Evolutionary conservation across 2,888 invertebrate genomes (phyloP), one percentile per base, ranked within the genome.

Genomic region (Hydriomena furcata): DNA sequence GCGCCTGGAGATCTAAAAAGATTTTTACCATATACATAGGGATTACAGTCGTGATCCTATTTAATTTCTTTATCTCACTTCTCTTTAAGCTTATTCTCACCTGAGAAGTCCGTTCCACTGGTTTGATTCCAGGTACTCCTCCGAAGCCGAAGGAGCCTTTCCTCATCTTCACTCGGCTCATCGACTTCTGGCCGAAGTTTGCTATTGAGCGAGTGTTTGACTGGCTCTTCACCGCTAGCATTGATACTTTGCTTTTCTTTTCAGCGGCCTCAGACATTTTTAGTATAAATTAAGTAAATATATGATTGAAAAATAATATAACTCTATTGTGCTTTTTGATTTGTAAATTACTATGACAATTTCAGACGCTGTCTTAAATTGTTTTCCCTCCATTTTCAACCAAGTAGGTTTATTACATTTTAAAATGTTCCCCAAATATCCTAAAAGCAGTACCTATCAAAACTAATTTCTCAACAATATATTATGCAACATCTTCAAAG

Each of bases 91-190:
- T 7, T 0, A 1, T 8, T 13, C 21, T 17, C 2, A 83, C 84
- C 73, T 79, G 78, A 2, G 87, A 86, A 10, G 75, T 67, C 44
- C 79, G 74, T 37, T 83, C 82, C 0, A 74, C 44, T 0, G 77
- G 74, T 35, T 72, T 73, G 23, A 88, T 66, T 0, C 86, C 84
- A 7, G 82, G 62, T 0, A 86, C 68, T 5, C 74, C 71, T 7
- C 64, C 5, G 24, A 84, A 89, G 0, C 88, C 88, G 52, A 62
- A 85, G 0, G 87, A 85, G 0, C 48, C 58, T 46, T 50, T 73
- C 1, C 87, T 65, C n/a, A 84, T 21, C 41, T 51, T 78, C 32
- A 84, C 6, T 8, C 87, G 70, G 20, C 87, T 86, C 45, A 74
- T 58, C 0, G 82, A 79, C 51, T 62, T 77, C 0, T 12, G 36